These are phyloP conservation scores for Cataglyphis albicans DNA, from an alignment of 2,888 invertebrate genomes.

Conservation along the genomic window DNA sequence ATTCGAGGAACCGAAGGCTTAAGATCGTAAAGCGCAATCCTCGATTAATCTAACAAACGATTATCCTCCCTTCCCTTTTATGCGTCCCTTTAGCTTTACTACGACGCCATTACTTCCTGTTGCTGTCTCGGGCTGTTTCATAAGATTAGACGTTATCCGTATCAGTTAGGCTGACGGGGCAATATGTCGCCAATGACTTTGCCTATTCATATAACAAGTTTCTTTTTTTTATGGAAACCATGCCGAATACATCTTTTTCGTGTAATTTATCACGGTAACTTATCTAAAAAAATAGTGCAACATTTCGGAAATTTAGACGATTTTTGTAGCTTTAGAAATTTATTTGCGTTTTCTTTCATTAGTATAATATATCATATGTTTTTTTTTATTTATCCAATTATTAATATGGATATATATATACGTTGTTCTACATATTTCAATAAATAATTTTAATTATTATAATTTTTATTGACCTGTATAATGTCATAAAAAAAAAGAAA, in stretches of 20 bases:
- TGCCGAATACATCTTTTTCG: conserved; percentile 27
- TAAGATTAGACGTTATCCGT: conserved; percentile 71
- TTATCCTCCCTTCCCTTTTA: conserved; percentile 42
- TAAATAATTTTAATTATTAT: not conserved
- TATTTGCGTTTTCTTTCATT: not conserved
- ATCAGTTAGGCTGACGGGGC: conserved; percentile 69
- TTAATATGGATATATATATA: not conserved
- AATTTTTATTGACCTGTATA: not conserved
- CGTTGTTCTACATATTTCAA: not conserved
- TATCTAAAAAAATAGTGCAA: no score
- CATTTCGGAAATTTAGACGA: not conserved
- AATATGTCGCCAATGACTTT: conserved; percentile 57
- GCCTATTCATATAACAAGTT: conserved; percentile 62
- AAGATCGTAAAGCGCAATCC: conserved; percentile 31
- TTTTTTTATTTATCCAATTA: not conserved
- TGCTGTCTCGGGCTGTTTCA: conserved; percentile 54
- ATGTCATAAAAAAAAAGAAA: not conserved
- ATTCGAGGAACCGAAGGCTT: conserved; percentile 12
- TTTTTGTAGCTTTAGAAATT: not conserved
- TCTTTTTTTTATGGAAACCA: conserved; percentile 17
- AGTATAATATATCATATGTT: not conserved
- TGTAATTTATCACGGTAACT: not conserved
- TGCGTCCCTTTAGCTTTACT: conserved; percentile 25
- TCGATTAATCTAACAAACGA: conserved; percentile 49
- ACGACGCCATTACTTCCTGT: conserved; percentile 47